Evolutionary conservation across 2,888 invertebrate species (phyloP), one percentile per base, ranked within the genome.

Genomic region (Leptinotarsa tumamoca): DNA sequence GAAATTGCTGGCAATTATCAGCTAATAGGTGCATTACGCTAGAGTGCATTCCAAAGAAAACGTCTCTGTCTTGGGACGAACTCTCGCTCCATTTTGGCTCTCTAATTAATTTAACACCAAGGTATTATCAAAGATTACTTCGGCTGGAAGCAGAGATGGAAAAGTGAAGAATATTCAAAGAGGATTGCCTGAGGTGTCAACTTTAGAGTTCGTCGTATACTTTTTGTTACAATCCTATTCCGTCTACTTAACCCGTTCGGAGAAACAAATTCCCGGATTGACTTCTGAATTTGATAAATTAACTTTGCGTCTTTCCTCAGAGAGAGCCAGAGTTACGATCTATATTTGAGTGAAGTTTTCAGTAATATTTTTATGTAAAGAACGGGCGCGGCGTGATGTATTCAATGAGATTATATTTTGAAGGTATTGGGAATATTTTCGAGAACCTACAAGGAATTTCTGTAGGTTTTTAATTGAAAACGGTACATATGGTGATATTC

Each of bases 81-180:
- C 67, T 77, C 67, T 71, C 67, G 27, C 68, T 71, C 70, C 61
- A 70, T 75, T 71, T 75, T 75, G 21, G 21, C 70, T 74, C 68
- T 72, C 33, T 78, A 78, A 78, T 78, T 75, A 78, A 71, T 75
- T 73, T 71, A 73, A 71, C 73, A 78, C 72, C 73, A 68, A 74
- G 68, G 71, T 71, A 78, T 73, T 75, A 73, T 77, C 68, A 71
- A 75, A 73, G 75, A 71, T 75, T 75, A 67, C 71, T 75, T 72
- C 51, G 71, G 18, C 67, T 33, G 50, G 56, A 66, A 56, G 21
- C 49, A 13, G 52, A 63, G 17, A 68, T 33, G 51, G 68, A 54
- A 69, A 33, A 27, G 49, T 43, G 50, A 54, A 68, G 61, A 72
- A 61, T 52, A 18, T 73, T 69, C 21, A 17, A 73, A 61, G 33